These are phyloP conservation scores for Trachelipus rathkii DNA, from an alignment of 1,140 invertebrate species.

Conservation along the genomic window DNA sequence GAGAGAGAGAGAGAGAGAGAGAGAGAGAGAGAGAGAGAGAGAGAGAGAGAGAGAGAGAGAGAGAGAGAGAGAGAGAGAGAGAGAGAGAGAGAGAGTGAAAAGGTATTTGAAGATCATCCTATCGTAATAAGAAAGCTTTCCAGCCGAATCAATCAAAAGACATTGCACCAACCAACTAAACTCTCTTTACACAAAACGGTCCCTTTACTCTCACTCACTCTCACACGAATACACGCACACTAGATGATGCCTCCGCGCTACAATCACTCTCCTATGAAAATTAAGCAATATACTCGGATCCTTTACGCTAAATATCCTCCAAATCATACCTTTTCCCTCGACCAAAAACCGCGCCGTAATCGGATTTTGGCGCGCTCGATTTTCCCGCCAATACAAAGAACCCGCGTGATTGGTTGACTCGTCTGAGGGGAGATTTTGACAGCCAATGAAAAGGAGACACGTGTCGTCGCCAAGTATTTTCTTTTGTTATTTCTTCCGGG, in stretches of 20 bases:
- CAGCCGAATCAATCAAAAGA: neutral
- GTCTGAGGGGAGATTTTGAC: neutral
- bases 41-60: neutral
- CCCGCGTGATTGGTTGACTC: neutral
- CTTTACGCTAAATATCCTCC: neutral
- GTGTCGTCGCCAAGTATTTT: neutral
- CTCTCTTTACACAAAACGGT: neutral
- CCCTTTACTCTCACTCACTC: neutral
- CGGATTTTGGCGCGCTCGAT: neutral
- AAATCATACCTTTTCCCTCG: neutral
- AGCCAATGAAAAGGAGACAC: slow-evolving; percentile 1
- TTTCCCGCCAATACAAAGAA: neutral
- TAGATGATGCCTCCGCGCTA: neutral
- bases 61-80: too few relatives aligned
- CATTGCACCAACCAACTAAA: too few relatives aligned
- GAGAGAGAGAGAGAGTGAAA: neutral
- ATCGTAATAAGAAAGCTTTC: neutral
- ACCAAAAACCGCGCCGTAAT: neutral
- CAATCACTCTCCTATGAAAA: neutral
- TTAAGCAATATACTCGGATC: slow-evolving; percentile 5
- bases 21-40: too few relatives aligned
- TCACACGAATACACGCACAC: neutral
- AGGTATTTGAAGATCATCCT: neutral
- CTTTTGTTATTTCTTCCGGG: neutral
- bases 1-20: neutral